phyloP scores from a whole-genome alignment of 1,140 invertebrate species.

The Helicoverpa zea region DNA sequence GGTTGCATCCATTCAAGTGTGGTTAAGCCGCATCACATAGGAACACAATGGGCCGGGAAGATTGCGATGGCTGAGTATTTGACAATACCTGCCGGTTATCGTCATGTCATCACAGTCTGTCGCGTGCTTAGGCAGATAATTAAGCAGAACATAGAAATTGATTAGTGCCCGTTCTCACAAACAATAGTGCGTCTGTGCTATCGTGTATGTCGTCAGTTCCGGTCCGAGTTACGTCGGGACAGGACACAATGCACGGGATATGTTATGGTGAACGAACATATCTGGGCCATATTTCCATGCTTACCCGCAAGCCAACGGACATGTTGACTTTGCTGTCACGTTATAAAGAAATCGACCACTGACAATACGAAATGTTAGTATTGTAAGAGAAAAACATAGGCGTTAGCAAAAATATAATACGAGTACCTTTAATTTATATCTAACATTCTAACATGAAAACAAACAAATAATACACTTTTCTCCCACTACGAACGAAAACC shows the following conservation, averaged over 20 bases:
- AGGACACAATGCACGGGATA: constrained; percentile 15
- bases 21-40: background rate
- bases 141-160: constrained; percentile 15
- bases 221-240: constrained; percentile 2
- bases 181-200: constrained; percentile 13
- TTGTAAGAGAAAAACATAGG: no score
- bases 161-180: constrained; percentile 20
- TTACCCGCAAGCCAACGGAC: constrained; percentile 9
- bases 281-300: background rate
- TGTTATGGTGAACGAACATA: constrained; percentile 4
- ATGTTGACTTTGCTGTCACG: constrained; percentile 4
- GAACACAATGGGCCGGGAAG: background rate
- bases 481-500: no score
- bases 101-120: constrained; percentile 9
- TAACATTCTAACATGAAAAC: no score
- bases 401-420: no score
- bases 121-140: background rate
- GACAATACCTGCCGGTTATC: background rate
- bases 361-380: no score
- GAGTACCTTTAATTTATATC: no score
- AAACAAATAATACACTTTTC: no score
- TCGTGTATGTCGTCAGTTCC: constrained; percentile 21
- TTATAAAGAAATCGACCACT: background rate
- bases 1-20: background rate
- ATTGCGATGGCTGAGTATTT: background rate